Base-by-base conservation (phyloP, 2,888 invertebrate genomes). In the Tryphoninae sp. region DNA sequence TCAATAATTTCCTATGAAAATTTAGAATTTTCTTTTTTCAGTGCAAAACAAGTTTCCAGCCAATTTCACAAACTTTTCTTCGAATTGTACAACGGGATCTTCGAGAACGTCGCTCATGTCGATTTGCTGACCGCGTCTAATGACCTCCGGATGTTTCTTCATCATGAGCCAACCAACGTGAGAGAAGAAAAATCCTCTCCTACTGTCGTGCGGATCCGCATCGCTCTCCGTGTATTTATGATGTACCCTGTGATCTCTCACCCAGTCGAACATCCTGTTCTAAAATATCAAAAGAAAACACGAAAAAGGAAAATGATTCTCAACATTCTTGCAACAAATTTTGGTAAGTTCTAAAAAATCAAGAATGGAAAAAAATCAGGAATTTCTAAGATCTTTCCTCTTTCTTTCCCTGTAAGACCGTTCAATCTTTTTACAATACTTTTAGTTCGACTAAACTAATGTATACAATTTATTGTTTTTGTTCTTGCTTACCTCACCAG, bases 91-190 rank as follows among this genome's bases (percentile, higher is more conserved):
- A 51, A 98, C 94, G 8, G 96, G 96, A 91, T 98, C 98, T 11
- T 93, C 93, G 80, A 94, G 94, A 81, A 99, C 93, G 92, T 99
- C 98, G 69, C 95, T 96, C 84, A 98, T 88, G 90, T 98, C 98
- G 23, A 98, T 94, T 59, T 95, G 94, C 86, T 96, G 95, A 89
- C 98, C 98, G 91, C 97, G 98, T 83, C 93, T 94, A 90, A 95
- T 96, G 58, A 99, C 96, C 83, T 97, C 96, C 0, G 97, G 97
- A 90, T 98, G 98, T 91, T 98, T 98, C 86, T 95, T 95, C 87
- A 96, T 96, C 76, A 98, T 92, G 82, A 99, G 93, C 99, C 99
- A 99, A 79, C 99, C 98, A 87, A 98, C 94, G 92, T 99, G 98
- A 0, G 98, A 95, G 93, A 98, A 99, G 94, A 98, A 98, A 93